Evolutionary conservation across 2,113 vertebrate species (phyloP).

Genomic region (Catharus minimus): DNA sequence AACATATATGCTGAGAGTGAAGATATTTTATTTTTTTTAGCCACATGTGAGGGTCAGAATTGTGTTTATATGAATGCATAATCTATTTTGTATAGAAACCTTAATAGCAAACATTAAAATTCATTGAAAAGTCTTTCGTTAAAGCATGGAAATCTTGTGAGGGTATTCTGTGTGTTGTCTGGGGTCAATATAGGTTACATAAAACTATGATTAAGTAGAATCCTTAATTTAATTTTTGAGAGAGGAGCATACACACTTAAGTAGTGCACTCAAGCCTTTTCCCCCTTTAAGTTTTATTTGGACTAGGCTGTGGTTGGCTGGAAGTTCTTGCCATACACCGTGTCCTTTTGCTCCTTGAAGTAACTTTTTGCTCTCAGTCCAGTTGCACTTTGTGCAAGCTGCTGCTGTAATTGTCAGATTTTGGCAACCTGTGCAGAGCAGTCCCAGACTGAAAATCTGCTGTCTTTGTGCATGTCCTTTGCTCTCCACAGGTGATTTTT

Average conservation of each 20-base stretch:
- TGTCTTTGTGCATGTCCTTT: not conserved
- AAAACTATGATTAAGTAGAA: not conserved
- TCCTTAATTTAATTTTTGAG: not conserved
- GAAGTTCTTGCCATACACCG: not conserved
- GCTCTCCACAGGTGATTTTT: constrained; percentile 3
- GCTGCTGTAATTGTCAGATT: not conserved
- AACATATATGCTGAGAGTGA: not conserved
- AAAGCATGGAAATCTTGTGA: not conserved
- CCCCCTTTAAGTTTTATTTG: not conserved
- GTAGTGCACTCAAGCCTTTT: not conserved
- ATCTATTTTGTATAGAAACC: not conserved
- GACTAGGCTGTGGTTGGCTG: not conserved
- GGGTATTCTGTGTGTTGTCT: not conserved
- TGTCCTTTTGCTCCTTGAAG: constrained; percentile 12
- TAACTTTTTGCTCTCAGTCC: not conserved
- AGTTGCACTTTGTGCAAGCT: not conserved
- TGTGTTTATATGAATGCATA: not conserved
- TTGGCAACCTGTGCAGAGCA: not conserved
- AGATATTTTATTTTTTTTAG: not conserved
- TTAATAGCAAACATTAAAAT: not conserved
- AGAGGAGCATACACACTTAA: rapidly evolving
- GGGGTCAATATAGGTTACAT: not conserved
- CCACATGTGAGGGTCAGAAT: not conserved
- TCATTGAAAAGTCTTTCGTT: not conserved
- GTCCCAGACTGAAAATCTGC: not conserved